Evolutionary conservation across 2,113 vertebrate species (phyloP), one percentile per base, ranked within the genome.

Genomic region (Prunella himalayana): DNA sequence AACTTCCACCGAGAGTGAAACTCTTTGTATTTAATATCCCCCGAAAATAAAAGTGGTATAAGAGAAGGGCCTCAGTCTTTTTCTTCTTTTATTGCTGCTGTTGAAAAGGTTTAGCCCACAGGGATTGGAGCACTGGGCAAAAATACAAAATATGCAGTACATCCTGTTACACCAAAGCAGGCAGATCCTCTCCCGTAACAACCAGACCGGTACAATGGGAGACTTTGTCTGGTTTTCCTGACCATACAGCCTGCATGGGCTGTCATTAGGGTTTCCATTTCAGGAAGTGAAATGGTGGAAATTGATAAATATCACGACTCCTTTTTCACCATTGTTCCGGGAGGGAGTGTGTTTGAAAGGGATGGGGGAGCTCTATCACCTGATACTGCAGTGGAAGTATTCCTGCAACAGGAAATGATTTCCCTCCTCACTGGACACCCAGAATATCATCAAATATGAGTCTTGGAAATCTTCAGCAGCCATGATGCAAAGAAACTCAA

Each of bases 1-100:
- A 92, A 81, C 84, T 96, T 96, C 95, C 84, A 94, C 63, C 1
- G 0, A 76, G 92, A 96, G 88, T 80, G 82, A 95, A 96, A 90
- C 80, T 93, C 76, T 92, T 95, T 95, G 91, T 95, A 94, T 93
- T 90, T 96, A 95, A 97, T 93, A 96, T 95, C 77, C 89, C 93
- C 63, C 61, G 77, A 86, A 94, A 96, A 96, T 91, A 96, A 95
- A 95, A 97, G 72, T 93, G 72, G 71, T 95, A 71, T 88, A 94
- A 95, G 90, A 96, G 89, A 94, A 91, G 75, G 88, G 80, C 85
- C 89, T 87, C 95, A 95, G 78, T 93, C 94, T 92, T 94, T 97
- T 95, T 90, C 84, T 95, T 95, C 71, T 96, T 96, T 97, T 96
- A 96, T 93, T 95, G 86, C 94, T 94, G 88, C 71, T 95, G 82